Conservation (phyloP, 2,113 vertebrate genomes). For the Centropristis striata region DNA sequence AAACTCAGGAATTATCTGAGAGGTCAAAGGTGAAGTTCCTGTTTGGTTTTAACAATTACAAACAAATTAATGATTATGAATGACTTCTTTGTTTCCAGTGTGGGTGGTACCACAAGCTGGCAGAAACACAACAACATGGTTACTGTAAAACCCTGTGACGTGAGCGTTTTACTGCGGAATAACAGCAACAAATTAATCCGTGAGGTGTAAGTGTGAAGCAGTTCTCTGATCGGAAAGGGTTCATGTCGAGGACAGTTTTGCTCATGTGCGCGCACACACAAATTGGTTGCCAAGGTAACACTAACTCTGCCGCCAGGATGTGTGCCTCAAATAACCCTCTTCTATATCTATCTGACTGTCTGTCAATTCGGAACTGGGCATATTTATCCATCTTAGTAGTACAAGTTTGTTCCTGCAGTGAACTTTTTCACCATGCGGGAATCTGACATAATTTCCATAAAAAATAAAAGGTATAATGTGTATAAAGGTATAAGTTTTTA, state of each 20-base stretch:
- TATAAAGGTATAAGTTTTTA: too few relatives aligned
- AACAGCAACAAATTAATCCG: neutral
- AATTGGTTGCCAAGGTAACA: constrained; percentile 49
- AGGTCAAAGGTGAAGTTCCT: neutral
- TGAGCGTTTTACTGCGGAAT: neutral
- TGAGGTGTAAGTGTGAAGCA: neutral
- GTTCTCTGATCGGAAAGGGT: constrained; percentile 20
- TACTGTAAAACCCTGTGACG: too few relatives aligned
- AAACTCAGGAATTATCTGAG: neutral
- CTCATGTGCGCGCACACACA: neutral
- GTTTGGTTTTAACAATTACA: neutral
- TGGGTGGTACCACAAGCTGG: neutral
- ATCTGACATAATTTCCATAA: neutral
- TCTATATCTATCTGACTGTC: constrained; percentile 8
- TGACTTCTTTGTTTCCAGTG: neutral
- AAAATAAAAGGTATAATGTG: neutral
- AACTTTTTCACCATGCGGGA: neutral
- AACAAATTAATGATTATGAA: neutral
- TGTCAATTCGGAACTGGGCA: neutral
- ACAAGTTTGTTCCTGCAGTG: neutral
- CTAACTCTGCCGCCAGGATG: constrained; percentile 22
- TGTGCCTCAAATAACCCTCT: constrained; percentile 54
- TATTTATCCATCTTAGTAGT: neutral
- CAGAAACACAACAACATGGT: neutral
- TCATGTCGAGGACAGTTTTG: constrained; percentile 38